Evolutionary conservation across 2,888 invertebrate genomes (phyloP), one percentile per base, ranked within the genome.

Genomic region (Pecten maximus): DNA sequence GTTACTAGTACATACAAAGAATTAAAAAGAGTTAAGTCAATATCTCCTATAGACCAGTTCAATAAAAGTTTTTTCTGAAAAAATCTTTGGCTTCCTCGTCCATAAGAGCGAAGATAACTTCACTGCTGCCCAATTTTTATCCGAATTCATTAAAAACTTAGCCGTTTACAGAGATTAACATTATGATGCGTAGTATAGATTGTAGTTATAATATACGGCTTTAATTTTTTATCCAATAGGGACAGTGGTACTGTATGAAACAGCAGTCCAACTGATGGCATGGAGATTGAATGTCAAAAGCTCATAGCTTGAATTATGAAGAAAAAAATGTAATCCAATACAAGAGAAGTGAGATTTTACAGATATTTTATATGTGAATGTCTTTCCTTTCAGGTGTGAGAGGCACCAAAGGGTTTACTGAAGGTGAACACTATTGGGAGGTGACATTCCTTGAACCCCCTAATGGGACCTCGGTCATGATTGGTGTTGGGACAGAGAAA

Each of bases 381-480:
- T 19, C 87, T 12, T 90, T 88, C 74, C 16, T 86, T 91, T 23
- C 89, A 95, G 95, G 94, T 90, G 94, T 95, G 3, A 91, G 95
- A 90, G 94, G 94, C 4, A 94, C 90, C 48, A 94, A 93, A 88
- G 94, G 94, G n/a, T 94, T 95, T 90, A 91, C 91, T 40, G 93
- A 94, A 87, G 96, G 96, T 0, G 93, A 94, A 89, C 95, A 96
- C 89, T 95, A 94, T 91, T 96, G 95, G 95, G 96, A 96, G 91
- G 92, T 96, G 10, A 92, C 92, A 88, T 95, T 96, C 88, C 90
- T 95, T 60, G 95, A 96, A 89, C 95, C 96, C 23, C 94, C 95
- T 23, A 91, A 87, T 60, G 96, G 96, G 28, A 95, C 95, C 50
- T 95, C 96, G n/a, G 94, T 96, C 10, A 96, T 96, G 95, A 92